Evolutionary conservation across 1,140 invertebrate genomes (phyloP).

Genomic region (Nephila pilipes): DNA sequence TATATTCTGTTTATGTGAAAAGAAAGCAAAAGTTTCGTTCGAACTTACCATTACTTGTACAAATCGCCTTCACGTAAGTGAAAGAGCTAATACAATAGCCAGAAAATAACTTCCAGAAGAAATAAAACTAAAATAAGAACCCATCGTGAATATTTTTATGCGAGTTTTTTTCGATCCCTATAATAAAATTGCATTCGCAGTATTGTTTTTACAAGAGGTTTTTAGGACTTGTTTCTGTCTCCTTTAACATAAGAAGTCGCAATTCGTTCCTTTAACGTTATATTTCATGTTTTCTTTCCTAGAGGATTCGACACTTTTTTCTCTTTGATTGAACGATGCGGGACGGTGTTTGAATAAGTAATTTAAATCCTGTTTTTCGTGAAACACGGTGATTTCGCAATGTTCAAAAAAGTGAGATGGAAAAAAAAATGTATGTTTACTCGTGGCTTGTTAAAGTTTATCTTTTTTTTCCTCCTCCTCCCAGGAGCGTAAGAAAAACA

Average conservation of each 20-base stretch:
- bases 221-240: not conserved
- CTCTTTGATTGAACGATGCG: not conserved
- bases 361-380: not conserved
- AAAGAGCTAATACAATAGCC: conserved; percentile 20
- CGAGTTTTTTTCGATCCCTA: not conserved
- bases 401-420: not conserved
- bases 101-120: not conserved
- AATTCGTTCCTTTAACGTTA: not conserved
- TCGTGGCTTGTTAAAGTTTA: not conserved
- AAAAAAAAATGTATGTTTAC: not conserved
- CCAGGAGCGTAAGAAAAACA: not conserved
- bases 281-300: not conserved
- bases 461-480: not conserved
- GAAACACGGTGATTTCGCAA: not conserved
- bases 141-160: not conserved
- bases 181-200: not conserved
- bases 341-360: conserved; percentile 1
- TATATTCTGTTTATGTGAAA: conserved; percentile 36
- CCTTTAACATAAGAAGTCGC: not conserved
- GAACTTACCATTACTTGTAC: conserved; percentile 8
- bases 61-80: conserved; percentile 26
- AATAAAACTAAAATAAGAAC: not conserved
- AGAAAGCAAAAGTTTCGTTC: not conserved
- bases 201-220: not conserved
- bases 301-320: not conserved